Base-by-base conservation (phyloP, 2,797 vertebrate species). In the Gorsachius magnificus region DNA sequence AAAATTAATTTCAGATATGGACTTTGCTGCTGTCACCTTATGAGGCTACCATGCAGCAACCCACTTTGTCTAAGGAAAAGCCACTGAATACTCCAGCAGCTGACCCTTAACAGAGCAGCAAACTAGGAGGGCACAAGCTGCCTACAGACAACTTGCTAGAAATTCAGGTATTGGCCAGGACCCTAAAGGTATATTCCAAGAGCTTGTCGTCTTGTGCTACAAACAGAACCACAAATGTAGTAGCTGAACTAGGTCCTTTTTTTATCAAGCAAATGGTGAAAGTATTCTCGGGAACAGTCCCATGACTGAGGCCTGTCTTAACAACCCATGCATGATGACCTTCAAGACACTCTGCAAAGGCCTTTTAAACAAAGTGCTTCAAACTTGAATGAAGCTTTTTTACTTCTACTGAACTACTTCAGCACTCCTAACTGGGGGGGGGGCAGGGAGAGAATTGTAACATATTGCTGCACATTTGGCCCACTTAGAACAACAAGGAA, bases 241-340 rank as follows among this genome's bases (percentile, higher is more conserved):
- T 33, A 86, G 95, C 72, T 80, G 60, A 89, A 57, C 61, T 78
- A 93, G 87, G 83, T 75, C 68, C 61, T 95, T 94, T 91, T 87
- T 95, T 95, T 82, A 94, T 95, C 86, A 94, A 86, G 57, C 51
- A 92, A 93, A 87, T 68, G 95, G 90, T 43, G 93, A 92, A 94
- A 96, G 81, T 90, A 72, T 51, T 86, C 80, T 95, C 35, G 57
- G 85, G 82, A 96, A 91, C 70, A 84, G 91, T 93, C 95, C 93
- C 95, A 95, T 96, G 94, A 96, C 95, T 91, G 85, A 81, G 94
- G 65, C 94, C 93, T 88, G 84, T 83, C 91, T 91, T 91, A 96
- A 94, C 88, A 96, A 90, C 29, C 90, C 91, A 96, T 79, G 95
- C 95, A 82, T 90, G 94, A 87, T 90, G 93, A 95, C 94, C 93